phyloP scores from a whole-genome alignment of 2,113 vertebrate genomes.

The Equus przewalskii region DNA sequence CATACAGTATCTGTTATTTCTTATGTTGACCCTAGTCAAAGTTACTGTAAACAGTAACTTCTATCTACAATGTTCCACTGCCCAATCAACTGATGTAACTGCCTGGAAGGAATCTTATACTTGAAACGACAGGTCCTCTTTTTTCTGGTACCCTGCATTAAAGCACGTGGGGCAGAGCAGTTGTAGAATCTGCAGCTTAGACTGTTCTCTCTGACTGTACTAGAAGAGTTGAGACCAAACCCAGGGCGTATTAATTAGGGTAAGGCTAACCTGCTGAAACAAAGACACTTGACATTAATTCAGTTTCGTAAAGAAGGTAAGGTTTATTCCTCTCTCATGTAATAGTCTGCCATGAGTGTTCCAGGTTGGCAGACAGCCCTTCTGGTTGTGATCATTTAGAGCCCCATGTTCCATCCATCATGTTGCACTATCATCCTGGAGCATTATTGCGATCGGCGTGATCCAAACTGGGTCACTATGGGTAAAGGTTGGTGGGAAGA shows the following conservation, averaged over 20 bases:
- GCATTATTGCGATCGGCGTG: not conserved
- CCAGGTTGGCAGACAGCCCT: not conserved
- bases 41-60: conserved; percentile 27
- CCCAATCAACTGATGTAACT: not conserved
- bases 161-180: not conserved
- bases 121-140: not conserved
- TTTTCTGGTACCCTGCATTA: not conserved
- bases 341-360: not conserved
- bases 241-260: not conserved
- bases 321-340: not conserved
- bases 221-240: not conserved
- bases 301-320: not conserved
- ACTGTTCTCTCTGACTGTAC: not conserved
- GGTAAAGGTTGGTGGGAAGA: not conserved
- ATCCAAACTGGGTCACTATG: not conserved
- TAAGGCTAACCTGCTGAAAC: not conserved
- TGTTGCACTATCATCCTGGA: not conserved
- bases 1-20: conserved; percentile 6
- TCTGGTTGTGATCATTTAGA: not conserved
- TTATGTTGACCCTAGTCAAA: conserved; percentile 21
- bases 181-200: not conserved
- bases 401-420: not conserved
- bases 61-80: not conserved
- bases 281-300: not conserved
- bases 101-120: not conserved